Conservation (phyloP, 2,888 invertebrate genomes). For the Chelonus formosanus region DNA sequence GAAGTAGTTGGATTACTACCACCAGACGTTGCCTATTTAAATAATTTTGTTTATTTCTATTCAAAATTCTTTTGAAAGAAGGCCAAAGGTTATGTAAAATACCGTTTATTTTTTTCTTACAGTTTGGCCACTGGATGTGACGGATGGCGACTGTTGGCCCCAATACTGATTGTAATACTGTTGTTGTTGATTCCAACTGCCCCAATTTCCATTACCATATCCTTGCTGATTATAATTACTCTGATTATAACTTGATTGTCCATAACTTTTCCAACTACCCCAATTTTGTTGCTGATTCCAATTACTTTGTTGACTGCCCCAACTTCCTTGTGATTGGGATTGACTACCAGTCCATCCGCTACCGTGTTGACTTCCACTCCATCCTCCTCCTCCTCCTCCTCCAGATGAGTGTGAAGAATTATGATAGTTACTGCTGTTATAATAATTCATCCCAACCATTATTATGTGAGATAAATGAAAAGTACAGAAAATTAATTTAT, state of each 20-base stretch:
- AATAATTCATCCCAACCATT: background rate
- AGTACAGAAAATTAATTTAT: no score
- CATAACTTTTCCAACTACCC: slow-evolving; percentile 58
- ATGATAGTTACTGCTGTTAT: slow-evolving; percentile 47
- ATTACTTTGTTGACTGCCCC: slow-evolving; percentile 45
- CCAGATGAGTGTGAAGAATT: slow-evolving; percentile 45
- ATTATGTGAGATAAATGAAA: no score
- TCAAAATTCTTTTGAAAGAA: background rate
- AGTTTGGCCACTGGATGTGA: slow-evolving; percentile 29
- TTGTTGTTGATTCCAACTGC: slow-evolving; percentile 60
- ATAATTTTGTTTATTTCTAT: slow-evolving; percentile 1
- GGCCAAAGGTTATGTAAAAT: slow-evolving; percentile 11
- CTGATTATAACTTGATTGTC: slow-evolving; percentile 51
- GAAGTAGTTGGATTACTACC: slow-evolving; percentile 43
- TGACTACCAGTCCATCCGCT: slow-evolving; percentile 43
- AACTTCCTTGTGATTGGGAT: slow-evolving; percentile 46
- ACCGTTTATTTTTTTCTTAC: slow-evolving; percentile 33
- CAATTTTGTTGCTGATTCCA: slow-evolving; percentile 48
- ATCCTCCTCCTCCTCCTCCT: slow-evolving; percentile 40
- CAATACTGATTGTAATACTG: slow-evolving; percentile 64
- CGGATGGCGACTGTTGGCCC: slow-evolving; percentile 53
- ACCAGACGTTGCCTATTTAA: slow-evolving; percentile 45
- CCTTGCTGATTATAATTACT: slow-evolving; percentile 45
- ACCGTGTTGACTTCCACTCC: slow-evolving; percentile 39
- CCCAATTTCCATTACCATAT: slow-evolving; percentile 62